Evolutionary conservation across 2,113 vertebrate species (phyloP), one percentile per base, ranked within the genome.

Genomic region (Silurus meridionalis): DNA sequence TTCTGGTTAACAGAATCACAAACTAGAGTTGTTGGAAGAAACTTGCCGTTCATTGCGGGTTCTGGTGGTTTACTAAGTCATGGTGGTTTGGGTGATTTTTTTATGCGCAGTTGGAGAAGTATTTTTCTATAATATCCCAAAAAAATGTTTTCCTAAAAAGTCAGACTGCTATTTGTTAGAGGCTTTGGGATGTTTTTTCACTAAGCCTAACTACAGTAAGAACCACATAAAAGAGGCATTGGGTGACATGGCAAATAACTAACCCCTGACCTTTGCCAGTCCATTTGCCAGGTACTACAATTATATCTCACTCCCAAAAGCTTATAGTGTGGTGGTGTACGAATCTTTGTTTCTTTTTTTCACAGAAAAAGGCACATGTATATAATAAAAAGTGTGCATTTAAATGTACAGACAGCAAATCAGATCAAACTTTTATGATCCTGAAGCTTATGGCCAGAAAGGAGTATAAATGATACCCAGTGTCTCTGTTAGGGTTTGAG

Each of bases 1-100:
- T n/a, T 58, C 37, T 80, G 19, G 55, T 87, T 82, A 77, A 50
- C 61, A 28, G 57, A 90, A 86, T 74, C 79, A 66, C 8, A 6
- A 19, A 53, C 25, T 11, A 50, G 67, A 75, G 53, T 78, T 46
- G 81, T 83, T 23, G 0, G 84, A 86, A 11, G 57, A 60, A 60
- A 17, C 63, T 57, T 82, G 50, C 3, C 25, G 50, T 37, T 66
- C 25, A 13, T 2, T 4, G 3, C 37, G 48, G 5, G 53, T 75
- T 77, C 46, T 28, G 2, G 15, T 58, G 25, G 19, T 46, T 46
- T 71, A 48, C 15, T 19, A 14, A 46, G 15, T 48, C 8, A 74
- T 9, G 3, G 48, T 6, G 50, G 21, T 50, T 75, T 23, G 13
- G 1, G 8, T 13, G 15, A 21, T 74, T 23, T 67, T 46, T 50